Conservation (phyloP, 2,113 vertebrate genomes). For the Nesogale talazaci region DNA sequence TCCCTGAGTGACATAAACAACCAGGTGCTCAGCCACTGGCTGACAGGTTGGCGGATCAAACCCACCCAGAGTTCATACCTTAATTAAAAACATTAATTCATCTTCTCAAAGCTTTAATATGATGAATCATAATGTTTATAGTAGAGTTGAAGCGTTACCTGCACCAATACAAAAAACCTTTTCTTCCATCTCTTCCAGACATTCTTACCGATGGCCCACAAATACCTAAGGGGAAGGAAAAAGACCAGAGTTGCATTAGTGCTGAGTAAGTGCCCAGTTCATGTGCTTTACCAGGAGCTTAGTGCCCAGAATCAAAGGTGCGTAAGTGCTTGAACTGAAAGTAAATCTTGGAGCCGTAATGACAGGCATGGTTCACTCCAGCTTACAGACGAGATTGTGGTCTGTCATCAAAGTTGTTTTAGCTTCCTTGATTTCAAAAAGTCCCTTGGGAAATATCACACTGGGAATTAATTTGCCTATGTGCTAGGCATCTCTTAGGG, state of each 20-base stretch:
- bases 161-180: slow-evolving; percentile 98
- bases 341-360: background rate
- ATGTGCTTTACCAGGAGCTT: background rate
- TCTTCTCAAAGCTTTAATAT: background rate
- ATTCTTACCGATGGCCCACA: slow-evolving; percentile 98
- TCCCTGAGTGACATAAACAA: background rate
- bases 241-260: slow-evolving; percentile 66
- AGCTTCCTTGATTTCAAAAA: slow-evolving; percentile 32
- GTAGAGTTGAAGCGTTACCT: slow-evolving; percentile 89
- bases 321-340: background rate
- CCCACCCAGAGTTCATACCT: background rate
- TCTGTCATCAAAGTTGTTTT: slow-evolving; percentile 38
- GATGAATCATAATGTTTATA: slow-evolving; percentile 57
- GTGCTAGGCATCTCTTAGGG: slow-evolving; percentile 22
- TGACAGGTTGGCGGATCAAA: background rate
- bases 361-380: slow-evolving; percentile 19
- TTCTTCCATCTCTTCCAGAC: slow-evolving; percentile 99
- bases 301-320: slow-evolving; percentile 18
- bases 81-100: background rate
- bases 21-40: background rate
- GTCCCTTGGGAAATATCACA: background rate
- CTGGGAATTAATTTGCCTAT: background rate
- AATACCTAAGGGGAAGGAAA: slow-evolving; percentile 89
- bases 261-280: background rate
- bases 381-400: background rate